These are phyloP conservation scores for Tachycineta bicolor DNA, from an alignment of 2,113 vertebrate species.

Conservation along the genomic window DNA sequence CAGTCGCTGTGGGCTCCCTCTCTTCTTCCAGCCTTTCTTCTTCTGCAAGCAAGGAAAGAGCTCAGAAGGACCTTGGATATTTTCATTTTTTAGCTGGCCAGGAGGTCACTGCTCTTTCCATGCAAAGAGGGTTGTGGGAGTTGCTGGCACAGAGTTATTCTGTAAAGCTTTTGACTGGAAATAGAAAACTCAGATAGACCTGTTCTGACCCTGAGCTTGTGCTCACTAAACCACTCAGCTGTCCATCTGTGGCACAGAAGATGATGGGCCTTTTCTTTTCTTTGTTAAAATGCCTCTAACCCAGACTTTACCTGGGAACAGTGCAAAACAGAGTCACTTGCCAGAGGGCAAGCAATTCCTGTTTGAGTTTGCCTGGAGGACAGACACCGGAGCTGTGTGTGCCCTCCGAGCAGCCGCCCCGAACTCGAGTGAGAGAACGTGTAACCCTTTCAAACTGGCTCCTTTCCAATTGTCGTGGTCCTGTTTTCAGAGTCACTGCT, in stretches of 20 bases:
- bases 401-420: background rate
- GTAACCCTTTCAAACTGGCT: background rate
- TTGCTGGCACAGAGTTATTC: background rate
- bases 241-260: background rate
- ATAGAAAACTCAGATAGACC: conserved; percentile 12
- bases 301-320: background rate
- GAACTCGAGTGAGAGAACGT: accelerated
- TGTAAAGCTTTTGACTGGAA: conserved; percentile 34
- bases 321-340: background rate
- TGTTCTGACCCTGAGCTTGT: conserved; percentile 17
- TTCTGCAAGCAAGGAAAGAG: background rate
- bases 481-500: background rate
- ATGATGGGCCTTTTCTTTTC: background rate
- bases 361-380: background rate
- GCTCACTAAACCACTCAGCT: background rate
- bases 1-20: background rate
- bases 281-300: background rate
- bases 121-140: conserved; percentile 14
- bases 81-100: background rate
- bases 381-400: background rate
- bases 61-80: background rate
- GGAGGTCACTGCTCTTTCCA: background rate
- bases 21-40: background rate
- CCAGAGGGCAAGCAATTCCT: background rate
- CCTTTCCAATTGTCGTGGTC: background rate